Conservation (phyloP, 1,140 invertebrate genomes). For the Ridgeia piscesae region DNA sequence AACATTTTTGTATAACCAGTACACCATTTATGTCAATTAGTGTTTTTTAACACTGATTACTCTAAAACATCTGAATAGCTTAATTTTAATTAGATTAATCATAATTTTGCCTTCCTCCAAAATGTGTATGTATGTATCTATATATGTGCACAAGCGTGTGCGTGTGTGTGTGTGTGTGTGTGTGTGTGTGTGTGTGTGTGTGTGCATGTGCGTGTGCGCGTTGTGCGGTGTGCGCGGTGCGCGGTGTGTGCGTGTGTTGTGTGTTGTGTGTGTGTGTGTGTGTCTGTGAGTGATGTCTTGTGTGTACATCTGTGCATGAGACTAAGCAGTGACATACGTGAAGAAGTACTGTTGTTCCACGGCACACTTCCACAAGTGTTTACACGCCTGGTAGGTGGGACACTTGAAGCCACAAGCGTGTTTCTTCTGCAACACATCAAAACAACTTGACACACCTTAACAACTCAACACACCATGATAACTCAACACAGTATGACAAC, state of each 20-base stretch:
- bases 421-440: conserved; percentile 78
- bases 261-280: too few species aligned
- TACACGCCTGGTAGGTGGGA: conserved; percentile 82
- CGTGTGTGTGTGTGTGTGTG: not conserved
- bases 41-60: not conserved
- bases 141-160: not conserved
- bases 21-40: not conserved
- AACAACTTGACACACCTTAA: not conserved
- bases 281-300: not conserved
- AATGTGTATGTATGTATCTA: not conserved
- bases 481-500: not conserved
- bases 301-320: not conserved
- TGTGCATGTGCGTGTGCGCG: not conserved
- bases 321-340: conserved; percentile 73
- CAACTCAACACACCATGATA: too few species aligned
- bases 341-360: conserved; percentile 97
- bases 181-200: not conserved
- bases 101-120: too few species aligned
- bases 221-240: not conserved
- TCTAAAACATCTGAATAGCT: not conserved
- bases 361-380: conserved; percentile 93
- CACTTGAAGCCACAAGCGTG: conserved; percentile 95
- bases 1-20: not conserved
- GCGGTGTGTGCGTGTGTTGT: too few species aligned
- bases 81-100: too few species aligned